Base-by-base conservation (phyloP, 2,113 vertebrate species). In the Neogale vison region DNA sequence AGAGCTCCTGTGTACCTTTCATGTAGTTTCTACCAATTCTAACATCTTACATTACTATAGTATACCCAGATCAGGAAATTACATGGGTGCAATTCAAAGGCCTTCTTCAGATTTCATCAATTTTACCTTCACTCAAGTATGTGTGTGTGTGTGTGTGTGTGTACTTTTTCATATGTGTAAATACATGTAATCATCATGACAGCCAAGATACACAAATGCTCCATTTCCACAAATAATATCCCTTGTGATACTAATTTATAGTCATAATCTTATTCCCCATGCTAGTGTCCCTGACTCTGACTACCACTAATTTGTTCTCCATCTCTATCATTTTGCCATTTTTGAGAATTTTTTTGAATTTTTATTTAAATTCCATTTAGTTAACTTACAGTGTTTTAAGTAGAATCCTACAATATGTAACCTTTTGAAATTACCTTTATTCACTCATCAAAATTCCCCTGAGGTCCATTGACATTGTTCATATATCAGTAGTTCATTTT, bases 271-370 rank as follows among this genome's bases (percentile, higher is more conserved):
- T 71, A n/a, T 23, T 57, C n/a, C 18, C 39, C 24, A n/a, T 36
- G 31, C 26, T 34, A 24, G 6, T 12, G 80, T 87, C 29, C 63
- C 1, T 96, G 36, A 83, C 34, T 87, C 67, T 91, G 65, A n/a
- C 42, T 74, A 55, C 47, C 10, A 85, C 71, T 86, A 21, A 83
- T 90, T 34, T 97, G 45, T 95, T 81, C 26, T 83, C 31, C 23
- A 61, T 81, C 26, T 77, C 80, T 96, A n/a, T 93, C 69, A 61
- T 93, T 71, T 79, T 94, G 59, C 82, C 36, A 52, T 96, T 91
- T 93, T 61, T 97, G 61, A 95, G 29, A 84, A 20, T 92, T 88
- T 88, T 95, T 29, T 5, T 2, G 45, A 76, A 42, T 76, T 47
- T 47, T 31, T 77, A 77, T 47, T 77, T 47, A 47, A 47, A 77